Base-by-base conservation (phyloP, 92 coral and sea anemone species). In the Zoanthus sansibaricus region DNA sequence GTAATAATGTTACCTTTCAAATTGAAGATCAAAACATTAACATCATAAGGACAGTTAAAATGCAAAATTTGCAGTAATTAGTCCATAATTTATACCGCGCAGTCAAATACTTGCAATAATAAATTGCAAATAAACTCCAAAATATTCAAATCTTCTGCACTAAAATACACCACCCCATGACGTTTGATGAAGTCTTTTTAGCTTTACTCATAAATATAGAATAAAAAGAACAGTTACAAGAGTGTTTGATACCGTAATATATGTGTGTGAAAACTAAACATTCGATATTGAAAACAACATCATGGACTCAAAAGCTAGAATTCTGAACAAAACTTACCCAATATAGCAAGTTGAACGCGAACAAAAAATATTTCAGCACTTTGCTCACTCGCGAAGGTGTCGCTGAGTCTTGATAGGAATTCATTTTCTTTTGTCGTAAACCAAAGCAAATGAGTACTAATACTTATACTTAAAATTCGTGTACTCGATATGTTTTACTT, bases 301-400 rank as follows among this genome's bases (percentile, higher is more conserved):
- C 6, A 73, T 46, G 31, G 16, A 42, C 55, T 25, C 25, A 25
- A 25, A 25, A 25, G 25, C 25, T 25, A 25, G 25, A 25, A 25
- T 25, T 20, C 75, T 42, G 44, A 55, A n/a, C 31, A 61, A 52
- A 32, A 93, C 99, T 94, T 91, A 97, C 99, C 99, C 99, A 97
- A 87, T 93, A 97, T 14, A 97, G 87, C 9, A 97, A 92, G 72
- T 96, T 97, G 78, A 97, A 97, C 31, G 77, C 96, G 73, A 97
- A 97, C 42, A 97, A 82, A 2, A 86, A 52, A 80, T 96, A 97
- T 78, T 97, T 97, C 66, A 97, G 72, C 25, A 88, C 91, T 80
- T 88, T 94, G 92, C 98, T 94, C 73, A 91, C 68, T 67, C 75
- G 73, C 20, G 85, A 80, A 46, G 85, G 85, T 45, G 58, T 37